Base-by-base conservation (phyloP, 1,140 invertebrate species). In the Drosophila elegans region DNA sequence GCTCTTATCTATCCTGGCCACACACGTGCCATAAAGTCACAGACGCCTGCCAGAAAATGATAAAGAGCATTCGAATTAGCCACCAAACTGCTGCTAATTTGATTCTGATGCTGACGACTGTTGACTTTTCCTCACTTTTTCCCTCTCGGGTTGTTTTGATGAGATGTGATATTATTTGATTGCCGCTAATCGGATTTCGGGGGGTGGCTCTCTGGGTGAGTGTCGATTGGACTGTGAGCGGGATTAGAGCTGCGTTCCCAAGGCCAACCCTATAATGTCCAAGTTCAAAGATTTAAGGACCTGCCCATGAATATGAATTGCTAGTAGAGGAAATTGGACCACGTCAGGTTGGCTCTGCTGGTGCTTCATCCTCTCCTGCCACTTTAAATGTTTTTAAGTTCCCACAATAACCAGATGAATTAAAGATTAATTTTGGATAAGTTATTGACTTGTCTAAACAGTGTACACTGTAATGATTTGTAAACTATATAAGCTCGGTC, bases 1-100 rank as follows among this genome's bases (percentile, higher is more conserved):
- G 7, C 51, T 56, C 83, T 86, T 86, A 86, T 86, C 83, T 59
- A 7, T 32, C 34, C 38, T 29, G 25, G 55, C 49, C 74, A 72
- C 52, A 79, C 83, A 83, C 83, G 84, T 79, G 80, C 44, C 71
- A 25, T n/a, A 13, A 29, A 42, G 29, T 48, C 16, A 32, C 29
- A 21, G 48, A 1, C 52, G 44, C 60, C 74, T 69, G 79, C 62
- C 61, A 38, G 9, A 16, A 25, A 57, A 46, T 88, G 83, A 88
- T 88, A 89, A 73, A 83, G 36, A 25, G 46, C 45, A 38, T 53
- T 66, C 48, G 81, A 86, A 86, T 88, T 88, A 88, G 84, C 71
- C 62, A 89, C 83, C 83, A 89, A 88, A 67, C 66, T 80, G 84
- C 39, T 80, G 84, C 83, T 88, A 88, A 88, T 88, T 88, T 88